Evolutionary conservation across 1,140 invertebrate genomes (phyloP).

Genomic region (Phenacoccus solenopsis): DNA sequence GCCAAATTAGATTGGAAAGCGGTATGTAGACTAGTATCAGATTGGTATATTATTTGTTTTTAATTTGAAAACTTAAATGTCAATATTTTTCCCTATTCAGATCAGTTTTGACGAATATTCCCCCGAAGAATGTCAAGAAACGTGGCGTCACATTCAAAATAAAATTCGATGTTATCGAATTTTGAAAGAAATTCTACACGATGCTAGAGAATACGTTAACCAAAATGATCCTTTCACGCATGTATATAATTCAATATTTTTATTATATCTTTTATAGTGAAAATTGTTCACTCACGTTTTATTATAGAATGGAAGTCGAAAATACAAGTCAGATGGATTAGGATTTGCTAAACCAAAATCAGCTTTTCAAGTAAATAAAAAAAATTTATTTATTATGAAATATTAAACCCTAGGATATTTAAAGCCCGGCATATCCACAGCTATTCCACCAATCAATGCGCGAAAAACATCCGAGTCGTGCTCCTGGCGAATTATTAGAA

Average conservation of each 20-base stretch:
- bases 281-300: too few relatives aligned
- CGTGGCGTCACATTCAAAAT: not conserved
- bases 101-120: not conserved
- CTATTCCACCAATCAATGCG: not conserved
- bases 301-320: too few relatives aligned
- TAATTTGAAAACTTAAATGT: not conserved
- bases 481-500: not conserved
- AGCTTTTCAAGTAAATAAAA: not conserved
- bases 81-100: not conserved
- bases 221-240: not conserved
- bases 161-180: not conserved
- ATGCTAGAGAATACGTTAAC: not conserved
- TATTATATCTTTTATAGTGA: too few relatives aligned
- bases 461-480: not conserved
- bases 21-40: not conserved
- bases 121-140: not conserved
- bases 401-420: too few relatives aligned
- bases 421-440: too few relatives aligned
- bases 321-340: not conserved
- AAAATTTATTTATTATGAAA: too few relatives aligned
- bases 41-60: not conserved
- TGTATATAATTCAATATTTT: too few relatives aligned
- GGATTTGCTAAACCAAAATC: constrained; percentile 6
- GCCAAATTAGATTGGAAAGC: not conserved
- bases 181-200: not conserved